phyloP scores from a whole-genome alignment of 2,113 vertebrate genomes.

The Myanophis thanlyinensis region DNA sequence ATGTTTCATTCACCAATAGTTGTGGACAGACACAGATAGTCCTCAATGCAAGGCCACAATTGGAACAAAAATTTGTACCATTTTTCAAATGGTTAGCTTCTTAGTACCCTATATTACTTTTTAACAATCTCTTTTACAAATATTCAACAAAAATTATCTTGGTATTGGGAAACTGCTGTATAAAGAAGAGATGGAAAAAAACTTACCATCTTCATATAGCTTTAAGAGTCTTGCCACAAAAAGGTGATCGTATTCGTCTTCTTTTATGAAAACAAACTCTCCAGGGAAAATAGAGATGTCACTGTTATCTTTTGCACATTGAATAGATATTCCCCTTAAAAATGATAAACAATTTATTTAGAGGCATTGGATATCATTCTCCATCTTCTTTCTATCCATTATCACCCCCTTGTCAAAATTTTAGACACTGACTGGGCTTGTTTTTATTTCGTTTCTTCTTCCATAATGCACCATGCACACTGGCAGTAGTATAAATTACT shows the following conservation, averaged over 20 bases:
- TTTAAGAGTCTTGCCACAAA: constrained; percentile 82
- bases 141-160: not conserved
- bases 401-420: not conserved
- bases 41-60: not conserved
- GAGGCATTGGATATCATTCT: not conserved
- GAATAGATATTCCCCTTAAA: constrained; percentile 78
- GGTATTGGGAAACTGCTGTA: not conserved
- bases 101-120: not conserved
- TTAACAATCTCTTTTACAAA: not conserved
- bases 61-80: not conserved
- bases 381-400: not conserved
- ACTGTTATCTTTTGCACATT: constrained; percentile 58
- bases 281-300: constrained; percentile 68
- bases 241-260: constrained; percentile 77
- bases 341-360: not conserved
- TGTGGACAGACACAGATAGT: not conserved
- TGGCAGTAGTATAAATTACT: not conserved
- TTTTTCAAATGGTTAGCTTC: not conserved
- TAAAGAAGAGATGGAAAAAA: not conserved
- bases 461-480: not conserved
- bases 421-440: not conserved
- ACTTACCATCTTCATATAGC: constrained; percentile 85
- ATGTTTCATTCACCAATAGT: not conserved
- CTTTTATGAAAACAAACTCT: constrained; percentile 85
- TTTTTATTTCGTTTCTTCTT: not conserved